These are phyloP conservation scores for Liopterus haemorrhoidalis DNA, from an alignment of 2,888 invertebrate species.

Conservation along the genomic window DNA sequence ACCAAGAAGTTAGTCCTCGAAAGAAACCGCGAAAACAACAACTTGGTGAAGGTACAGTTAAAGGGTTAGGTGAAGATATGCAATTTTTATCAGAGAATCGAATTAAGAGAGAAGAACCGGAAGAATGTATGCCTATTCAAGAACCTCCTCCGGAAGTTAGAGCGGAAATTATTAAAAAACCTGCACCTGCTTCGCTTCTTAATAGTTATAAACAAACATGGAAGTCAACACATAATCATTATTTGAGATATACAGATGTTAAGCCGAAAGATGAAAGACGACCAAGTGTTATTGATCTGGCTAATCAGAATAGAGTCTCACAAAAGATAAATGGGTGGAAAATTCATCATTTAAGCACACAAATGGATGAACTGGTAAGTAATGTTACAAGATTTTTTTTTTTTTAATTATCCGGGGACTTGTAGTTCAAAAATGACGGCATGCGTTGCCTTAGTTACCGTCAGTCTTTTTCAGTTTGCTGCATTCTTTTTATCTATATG, in stretches of 20 bases:
- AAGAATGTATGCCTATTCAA: slow-evolving; percentile 43
- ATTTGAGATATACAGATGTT: slow-evolving; percentile 72
- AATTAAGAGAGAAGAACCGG: slow-evolving; percentile 45
- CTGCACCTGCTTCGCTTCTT: slow-evolving; percentile 49
- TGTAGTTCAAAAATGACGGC: neutral
- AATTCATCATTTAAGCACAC: slow-evolving; percentile 82
- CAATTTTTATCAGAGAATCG: slow-evolving; percentile 56
- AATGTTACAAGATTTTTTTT: too few relatives aligned
- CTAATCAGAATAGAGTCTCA: slow-evolving; percentile 79
- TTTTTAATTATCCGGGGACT: slow-evolving; percentile 6
- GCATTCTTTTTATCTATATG: too few relatives aligned
- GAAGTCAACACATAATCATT: slow-evolving; percentile 71
- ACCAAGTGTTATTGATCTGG: slow-evolving; percentile 80
- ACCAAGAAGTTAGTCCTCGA: slow-evolving; percentile 63
- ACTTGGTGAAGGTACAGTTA: too few relatives aligned
- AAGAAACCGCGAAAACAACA: slow-evolving; percentile 90
- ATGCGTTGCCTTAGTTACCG: too few relatives aligned
- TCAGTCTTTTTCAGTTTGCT: neutral
- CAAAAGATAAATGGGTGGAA: slow-evolving; percentile 94
- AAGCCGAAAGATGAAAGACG: slow-evolving; percentile 81
- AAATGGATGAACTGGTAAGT: slow-evolving; percentile 86
- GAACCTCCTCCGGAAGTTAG: slow-evolving; percentile 40
- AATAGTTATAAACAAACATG: slow-evolving; percentile 62
- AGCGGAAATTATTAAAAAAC: slow-evolving; percentile 41
- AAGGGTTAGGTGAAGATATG: slow-evolving; percentile 53